These are phyloP conservation scores for Dynastes tityus DNA, from an alignment of 2,888 invertebrate genomes.

Conservation along the genomic window DNA sequence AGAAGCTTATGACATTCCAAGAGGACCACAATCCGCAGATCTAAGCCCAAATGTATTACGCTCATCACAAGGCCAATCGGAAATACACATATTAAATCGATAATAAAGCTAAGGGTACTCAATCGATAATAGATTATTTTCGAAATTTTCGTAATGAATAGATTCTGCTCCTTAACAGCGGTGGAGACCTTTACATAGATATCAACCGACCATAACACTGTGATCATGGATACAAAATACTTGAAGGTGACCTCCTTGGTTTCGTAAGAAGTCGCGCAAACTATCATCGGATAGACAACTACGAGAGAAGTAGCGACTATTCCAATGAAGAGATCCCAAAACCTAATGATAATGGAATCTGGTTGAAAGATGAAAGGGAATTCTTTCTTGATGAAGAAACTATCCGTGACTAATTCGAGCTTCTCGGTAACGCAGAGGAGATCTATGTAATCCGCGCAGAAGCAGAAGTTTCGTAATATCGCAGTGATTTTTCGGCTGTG, in stretches of 20 bases:
- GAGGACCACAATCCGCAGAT: slow-evolving; percentile 15
- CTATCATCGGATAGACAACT: slow-evolving; percentile 37
- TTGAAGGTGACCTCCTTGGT: too few relatives aligned
- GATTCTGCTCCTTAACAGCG: slow-evolving; percentile 56
- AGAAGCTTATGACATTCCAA: slow-evolving; percentile 44
- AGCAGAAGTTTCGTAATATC: slow-evolving; percentile 39
- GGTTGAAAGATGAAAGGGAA: slow-evolving; percentile 61
- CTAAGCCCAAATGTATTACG: slow-evolving; percentile 2
- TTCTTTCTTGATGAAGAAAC: slow-evolving; percentile 56
- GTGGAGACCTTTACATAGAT: slow-evolving; percentile 58
- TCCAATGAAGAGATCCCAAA: slow-evolving; percentile 56
- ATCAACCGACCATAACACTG: slow-evolving; percentile 55
- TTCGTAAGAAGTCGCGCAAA: slow-evolving; percentile 38
- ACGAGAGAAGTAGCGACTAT: slow-evolving; percentile 31
- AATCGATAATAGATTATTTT: slow-evolving; percentile 50
- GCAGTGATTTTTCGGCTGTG: neutral
- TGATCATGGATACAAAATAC: slow-evolving; percentile 31
- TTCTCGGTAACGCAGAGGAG: slow-evolving; percentile 53
- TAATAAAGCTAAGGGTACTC: slow-evolving; percentile 49
- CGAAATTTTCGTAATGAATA: slow-evolving; percentile 51
- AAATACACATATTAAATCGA: slow-evolving; percentile 54
- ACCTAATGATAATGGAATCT: slow-evolving; percentile 55
- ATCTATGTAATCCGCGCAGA: slow-evolving; percentile 53
- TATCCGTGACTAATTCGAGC: slow-evolving; percentile 54
- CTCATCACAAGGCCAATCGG: slow-evolving; percentile 34